phyloP scores from a whole-genome alignment of 1,140 invertebrate genomes.

The Teleogryllus occipitalis region DNA sequence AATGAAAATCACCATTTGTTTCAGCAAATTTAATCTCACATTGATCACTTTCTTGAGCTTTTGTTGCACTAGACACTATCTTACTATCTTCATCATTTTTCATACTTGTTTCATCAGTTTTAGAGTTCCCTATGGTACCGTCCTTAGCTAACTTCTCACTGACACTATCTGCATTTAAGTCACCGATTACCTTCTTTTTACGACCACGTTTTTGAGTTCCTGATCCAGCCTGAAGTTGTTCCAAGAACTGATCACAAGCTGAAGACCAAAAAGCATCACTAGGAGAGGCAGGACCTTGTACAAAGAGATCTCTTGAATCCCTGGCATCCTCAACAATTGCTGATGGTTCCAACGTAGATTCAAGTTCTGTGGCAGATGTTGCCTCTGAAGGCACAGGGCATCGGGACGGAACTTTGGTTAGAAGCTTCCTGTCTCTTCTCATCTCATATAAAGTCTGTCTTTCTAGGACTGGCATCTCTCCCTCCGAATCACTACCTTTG shows the following conservation, averaged over 20 bases:
- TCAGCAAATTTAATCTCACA: constrained; percentile 8
- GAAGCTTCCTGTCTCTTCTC: constrained; percentile 41
- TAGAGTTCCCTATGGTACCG: not conserved
- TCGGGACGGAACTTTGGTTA: constrained; percentile 12
- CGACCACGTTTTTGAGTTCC: constrained; percentile 40
- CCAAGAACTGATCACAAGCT: constrained; percentile 62
- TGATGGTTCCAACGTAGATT: constrained; percentile 19
- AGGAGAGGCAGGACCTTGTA: not conserved
- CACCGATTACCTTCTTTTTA: constrained; percentile 37
- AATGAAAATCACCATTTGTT: not conserved
- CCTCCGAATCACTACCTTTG: constrained; percentile 48
- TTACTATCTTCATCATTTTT: constrained; percentile 26
- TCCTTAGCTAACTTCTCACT: not conserved
- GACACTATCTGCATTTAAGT: not conserved
- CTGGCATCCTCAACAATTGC: constrained; percentile 36
- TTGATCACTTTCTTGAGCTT: constrained; percentile 1
- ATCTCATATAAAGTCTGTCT: constrained; percentile 46
- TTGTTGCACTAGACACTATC: not conserved
- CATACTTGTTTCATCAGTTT: constrained; percentile 21
- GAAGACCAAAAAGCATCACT: constrained; percentile 49
- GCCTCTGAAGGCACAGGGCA: no score
- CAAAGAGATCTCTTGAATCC: constrained; percentile 31
- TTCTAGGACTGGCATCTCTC: constrained; percentile 48
- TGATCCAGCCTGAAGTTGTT: constrained; percentile 52
- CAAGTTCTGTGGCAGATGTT: not conserved